These are phyloP conservation scores for Penelope pileata DNA, from an alignment of 2,113 vertebrate species.

Conservation along the genomic window DNA sequence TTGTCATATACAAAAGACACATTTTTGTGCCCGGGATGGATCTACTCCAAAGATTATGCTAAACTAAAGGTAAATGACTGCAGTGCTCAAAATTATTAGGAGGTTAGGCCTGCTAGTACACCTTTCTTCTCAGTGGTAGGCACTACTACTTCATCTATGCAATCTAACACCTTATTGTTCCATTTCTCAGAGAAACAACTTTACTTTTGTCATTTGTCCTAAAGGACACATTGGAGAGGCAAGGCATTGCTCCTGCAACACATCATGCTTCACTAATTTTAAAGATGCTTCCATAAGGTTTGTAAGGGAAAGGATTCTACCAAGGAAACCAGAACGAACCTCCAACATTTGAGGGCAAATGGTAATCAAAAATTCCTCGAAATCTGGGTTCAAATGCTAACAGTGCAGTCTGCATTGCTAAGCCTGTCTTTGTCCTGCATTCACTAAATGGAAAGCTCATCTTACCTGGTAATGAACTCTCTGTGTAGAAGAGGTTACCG, in stretches of 20 bases:
- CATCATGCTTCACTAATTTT: not conserved
- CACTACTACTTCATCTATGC: not conserved
- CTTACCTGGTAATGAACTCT: conserved; percentile 97
- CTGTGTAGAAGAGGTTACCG: conserved; percentile 80
- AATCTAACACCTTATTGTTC: not conserved
- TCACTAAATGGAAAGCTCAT: not conserved
- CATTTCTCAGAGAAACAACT: not conserved
- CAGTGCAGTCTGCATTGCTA: not conserved
- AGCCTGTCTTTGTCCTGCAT: not conserved
- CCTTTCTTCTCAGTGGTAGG: not conserved
- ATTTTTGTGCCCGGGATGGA: not conserved
- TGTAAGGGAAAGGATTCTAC: not conserved
- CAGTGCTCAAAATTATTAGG: not conserved
- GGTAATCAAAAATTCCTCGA: not conserved
- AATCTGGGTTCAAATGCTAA: not conserved
- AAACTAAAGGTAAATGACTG: not conserved
- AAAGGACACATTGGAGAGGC: not conserved
- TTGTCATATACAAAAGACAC: not conserved
- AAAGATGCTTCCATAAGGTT: not conserved
- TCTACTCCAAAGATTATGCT: not conserved
- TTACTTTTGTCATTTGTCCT: not conserved
- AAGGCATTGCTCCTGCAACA: not conserved
- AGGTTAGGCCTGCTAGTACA: not conserved
- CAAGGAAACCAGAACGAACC: not conserved
- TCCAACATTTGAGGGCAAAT: not conserved